Evolutionary conservation across 1,140 invertebrate species (phyloP).

Genomic region (Lucilia cuprina): DNA sequence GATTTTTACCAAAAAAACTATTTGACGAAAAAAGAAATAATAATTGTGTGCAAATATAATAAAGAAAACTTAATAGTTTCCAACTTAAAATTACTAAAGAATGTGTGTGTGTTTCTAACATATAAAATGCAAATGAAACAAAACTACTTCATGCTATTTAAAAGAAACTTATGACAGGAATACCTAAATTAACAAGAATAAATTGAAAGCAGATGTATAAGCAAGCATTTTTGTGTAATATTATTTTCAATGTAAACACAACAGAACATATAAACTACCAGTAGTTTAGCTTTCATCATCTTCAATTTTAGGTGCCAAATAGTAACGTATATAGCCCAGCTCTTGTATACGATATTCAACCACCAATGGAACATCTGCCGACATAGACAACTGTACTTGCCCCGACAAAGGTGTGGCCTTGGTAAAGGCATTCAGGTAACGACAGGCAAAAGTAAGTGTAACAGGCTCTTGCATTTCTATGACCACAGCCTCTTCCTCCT

Average conservation of each 20-base stretch:
- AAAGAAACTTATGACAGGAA: too few relatives aligned
- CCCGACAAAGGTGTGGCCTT: constrained; percentile 89
- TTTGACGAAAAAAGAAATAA: too few relatives aligned
- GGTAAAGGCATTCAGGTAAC: constrained; percentile 96
- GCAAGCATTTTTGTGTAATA: background rate
- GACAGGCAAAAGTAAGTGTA: constrained; percentile 90
- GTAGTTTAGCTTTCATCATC: constrained; percentile 67
- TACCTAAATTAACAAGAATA: background rate
- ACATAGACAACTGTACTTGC: constrained; percentile 91
- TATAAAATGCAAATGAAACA: too few relatives aligned
- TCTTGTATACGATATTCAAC: constrained; percentile 97
- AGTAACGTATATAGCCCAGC: constrained; percentile 96
- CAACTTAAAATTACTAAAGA: background rate
- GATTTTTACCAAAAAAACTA: too few relatives aligned
- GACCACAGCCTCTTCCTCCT: constrained; percentile 94
- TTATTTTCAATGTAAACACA: background rate
- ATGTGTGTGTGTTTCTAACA: background rate
- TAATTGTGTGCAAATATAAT: background rate
- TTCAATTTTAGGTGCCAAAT: constrained; percentile 98
- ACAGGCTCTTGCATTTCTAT: constrained; percentile 99
- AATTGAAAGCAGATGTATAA: background rate
- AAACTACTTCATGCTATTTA: too few relatives aligned
- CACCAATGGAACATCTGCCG: constrained; percentile 93
- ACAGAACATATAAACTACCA: background rate
- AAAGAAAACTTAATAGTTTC: background rate